Evolutionary conservation across 2,797 vertebrate genomes (phyloP).

Genomic region (Spatula clypeata): DNA sequence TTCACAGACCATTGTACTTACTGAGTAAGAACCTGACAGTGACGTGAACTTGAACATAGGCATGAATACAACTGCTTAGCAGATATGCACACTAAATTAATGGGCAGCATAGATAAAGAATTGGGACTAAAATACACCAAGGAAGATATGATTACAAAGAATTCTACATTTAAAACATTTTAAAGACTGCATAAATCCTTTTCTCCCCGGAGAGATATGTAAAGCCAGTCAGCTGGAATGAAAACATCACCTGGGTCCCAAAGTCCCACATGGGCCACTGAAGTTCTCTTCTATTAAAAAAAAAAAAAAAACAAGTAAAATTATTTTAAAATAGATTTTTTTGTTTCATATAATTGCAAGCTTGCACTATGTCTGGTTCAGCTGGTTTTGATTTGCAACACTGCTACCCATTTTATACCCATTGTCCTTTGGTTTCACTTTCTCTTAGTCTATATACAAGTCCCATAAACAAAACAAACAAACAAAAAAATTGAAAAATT

Average conservation of each 20-base stretch:
- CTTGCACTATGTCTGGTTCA: not conserved
- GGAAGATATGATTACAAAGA: not conserved
- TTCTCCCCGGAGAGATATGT: not conserved
- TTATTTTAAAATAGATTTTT: not conserved
- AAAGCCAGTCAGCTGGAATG: not conserved
- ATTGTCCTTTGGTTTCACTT: not conserved
- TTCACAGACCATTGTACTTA: not conserved
- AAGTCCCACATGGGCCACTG: fast-evolving
- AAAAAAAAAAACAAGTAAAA: not conserved
- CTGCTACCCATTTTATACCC: not conserved
- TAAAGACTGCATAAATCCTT: not conserved
- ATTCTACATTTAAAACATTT: not conserved
- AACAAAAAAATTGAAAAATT: not conserved
- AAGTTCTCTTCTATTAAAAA: not conserved
- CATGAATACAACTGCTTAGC: not conserved
- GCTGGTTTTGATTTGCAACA: not conserved
- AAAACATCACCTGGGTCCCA: not conserved
- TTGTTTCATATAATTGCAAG: not conserved
- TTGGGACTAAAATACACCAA: not conserved
- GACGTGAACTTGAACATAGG: fast-evolving
- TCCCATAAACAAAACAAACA: not conserved
- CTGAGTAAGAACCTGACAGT: not conserved
- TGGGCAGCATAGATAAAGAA: not conserved
- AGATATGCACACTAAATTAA: not conserved
- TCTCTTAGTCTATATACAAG: not conserved